These are phyloP conservation scores for Leucoptera coffeella DNA, from an alignment of 2,888 invertebrate genomes.

Conservation along the genomic window DNA sequence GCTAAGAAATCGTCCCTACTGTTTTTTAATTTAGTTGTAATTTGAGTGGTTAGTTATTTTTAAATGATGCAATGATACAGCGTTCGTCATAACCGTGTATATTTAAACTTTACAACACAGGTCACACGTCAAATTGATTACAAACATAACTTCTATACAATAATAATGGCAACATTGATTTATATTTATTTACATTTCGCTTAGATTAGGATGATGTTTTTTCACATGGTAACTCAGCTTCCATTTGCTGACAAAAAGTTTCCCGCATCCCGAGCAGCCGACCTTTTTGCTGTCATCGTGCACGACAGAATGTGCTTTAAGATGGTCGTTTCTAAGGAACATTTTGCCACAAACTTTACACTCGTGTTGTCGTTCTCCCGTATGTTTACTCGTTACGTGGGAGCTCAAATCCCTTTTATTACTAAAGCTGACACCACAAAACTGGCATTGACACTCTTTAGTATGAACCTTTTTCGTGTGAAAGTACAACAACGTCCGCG, in stretches of 20 bases:
- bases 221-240: constrained; percentile 5
- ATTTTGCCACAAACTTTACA: constrained; percentile 7
- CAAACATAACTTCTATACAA: not conserved
- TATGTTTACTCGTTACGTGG: not conserved
- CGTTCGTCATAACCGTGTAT: too few species aligned
- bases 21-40: too few species aligned
- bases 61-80: too few species aligned
- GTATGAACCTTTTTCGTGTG: constrained; percentile 1
- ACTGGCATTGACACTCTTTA: not conserved
- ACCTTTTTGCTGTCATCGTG: constrained; percentile 7
- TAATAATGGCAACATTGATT: not conserved
- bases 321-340: constrained; percentile 3
- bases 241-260: constrained; percentile 4
- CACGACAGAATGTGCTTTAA: constrained; percentile 5
- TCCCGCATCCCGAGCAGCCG: constrained; percentile 5
- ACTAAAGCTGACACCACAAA: not conserved
- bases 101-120: too few species aligned
- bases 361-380: constrained; percentile 3
- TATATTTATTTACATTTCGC: not conserved
- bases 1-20: too few species aligned
- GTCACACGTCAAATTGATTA: too few species aligned
- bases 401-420: not conserved
- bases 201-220: constrained; percentile 7
- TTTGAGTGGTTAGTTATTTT: too few species aligned
- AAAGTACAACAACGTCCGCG: not conserved